Base-by-base conservation (phyloP, 1,140 invertebrate species). In the Drosophila nasuta region DNA sequence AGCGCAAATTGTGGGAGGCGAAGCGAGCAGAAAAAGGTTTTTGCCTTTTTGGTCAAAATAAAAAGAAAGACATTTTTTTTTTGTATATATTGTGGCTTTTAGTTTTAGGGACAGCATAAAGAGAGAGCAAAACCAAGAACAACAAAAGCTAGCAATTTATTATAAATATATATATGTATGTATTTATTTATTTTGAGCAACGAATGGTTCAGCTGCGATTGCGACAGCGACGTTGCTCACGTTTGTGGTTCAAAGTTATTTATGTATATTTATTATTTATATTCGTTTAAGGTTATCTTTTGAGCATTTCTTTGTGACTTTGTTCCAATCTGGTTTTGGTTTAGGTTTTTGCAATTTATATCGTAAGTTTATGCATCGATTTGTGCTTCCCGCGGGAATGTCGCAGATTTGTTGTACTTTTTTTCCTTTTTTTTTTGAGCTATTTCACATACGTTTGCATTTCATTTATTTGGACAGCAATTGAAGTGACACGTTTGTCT, bases 131-230 rank as follows among this genome's bases (percentile, higher is more conserved):
- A 8, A 35, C 6, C 33, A 35, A 35, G 33, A 35, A 11, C 41
- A 43, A 13, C 41, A 43, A 43, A 4, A 43, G 33, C 25, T 67
- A 76, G 82, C 83, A 79, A 82, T 88, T 86, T 79, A 82, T 82
- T 76, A 74, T 75, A 75, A 66, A 75, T 79, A 73, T 77, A 70
- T 72, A 66, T 82, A 48, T 74, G 77, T 66, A 75, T 67, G 28
- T 68, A 48, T 57, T 25, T 69, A 57, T 49, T 48, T 56, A 57
- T 60, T 33, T 46, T 41, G 17, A 49, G 57, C 49, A 33, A 30
- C 41, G 20, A 11, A 35, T 57, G 28, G 38, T 20, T 33, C 41
- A 7, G 33, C 30, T 69, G 35, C 11, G 15, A 15, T 30, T 5
- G 35, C 20, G 28, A 51, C 15, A 63, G 58, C 51, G 60, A 7